These are phyloP conservation scores for Cyclopterus lumpus DNA, from an alignment of 2,797 vertebrate species.

Conservation along the genomic window DNA sequence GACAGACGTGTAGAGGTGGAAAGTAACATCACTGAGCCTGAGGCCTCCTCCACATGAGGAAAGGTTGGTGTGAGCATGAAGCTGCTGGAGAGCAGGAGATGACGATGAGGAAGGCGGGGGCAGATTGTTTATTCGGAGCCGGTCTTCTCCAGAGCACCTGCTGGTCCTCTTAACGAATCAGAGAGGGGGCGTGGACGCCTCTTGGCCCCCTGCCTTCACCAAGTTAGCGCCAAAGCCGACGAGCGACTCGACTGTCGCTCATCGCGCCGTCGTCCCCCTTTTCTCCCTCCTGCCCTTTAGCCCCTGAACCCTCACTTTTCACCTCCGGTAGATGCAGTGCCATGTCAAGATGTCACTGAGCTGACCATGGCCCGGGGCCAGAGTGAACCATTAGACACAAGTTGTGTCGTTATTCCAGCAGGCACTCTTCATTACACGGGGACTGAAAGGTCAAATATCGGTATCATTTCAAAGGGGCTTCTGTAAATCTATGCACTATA, in stretches of 20 bases:
- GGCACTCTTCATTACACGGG: constrained; percentile 46
- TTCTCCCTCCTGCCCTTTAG: constrained; percentile 45
- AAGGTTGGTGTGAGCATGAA: constrained; percentile 1
- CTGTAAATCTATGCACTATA: constrained; percentile 51
- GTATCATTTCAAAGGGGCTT: constrained; percentile 43
- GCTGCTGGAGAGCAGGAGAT: background rate
- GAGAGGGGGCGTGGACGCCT: constrained; percentile 31
- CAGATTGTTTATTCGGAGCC: constrained; percentile 42
- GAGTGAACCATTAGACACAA: constrained; percentile 40
- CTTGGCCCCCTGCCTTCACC: constrained; percentile 51
- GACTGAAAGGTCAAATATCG: constrained; percentile 62
- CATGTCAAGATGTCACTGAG: constrained; percentile 45
- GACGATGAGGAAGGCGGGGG: background rate
- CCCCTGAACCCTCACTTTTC: constrained; percentile 55
- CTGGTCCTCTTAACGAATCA: constrained; percentile 45
- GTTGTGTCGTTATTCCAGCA: constrained; percentile 59
- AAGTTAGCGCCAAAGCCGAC: constrained; percentile 59
- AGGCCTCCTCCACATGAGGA: background rate
- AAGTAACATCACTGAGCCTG: constrained; percentile 2
- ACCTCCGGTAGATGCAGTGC: constrained; percentile 33
- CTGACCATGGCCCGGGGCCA: constrained; percentile 40
- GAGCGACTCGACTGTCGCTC: constrained; percentile 44
- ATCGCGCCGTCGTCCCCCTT: constrained; percentile 9
- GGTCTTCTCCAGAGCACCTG: constrained; percentile 51
- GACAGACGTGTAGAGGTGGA: constrained; percentile 25